Evolutionary conservation across 2,888 invertebrate species (phyloP), one percentile per base, ranked within the genome.

Genomic region (Spialia ferax): DNA sequence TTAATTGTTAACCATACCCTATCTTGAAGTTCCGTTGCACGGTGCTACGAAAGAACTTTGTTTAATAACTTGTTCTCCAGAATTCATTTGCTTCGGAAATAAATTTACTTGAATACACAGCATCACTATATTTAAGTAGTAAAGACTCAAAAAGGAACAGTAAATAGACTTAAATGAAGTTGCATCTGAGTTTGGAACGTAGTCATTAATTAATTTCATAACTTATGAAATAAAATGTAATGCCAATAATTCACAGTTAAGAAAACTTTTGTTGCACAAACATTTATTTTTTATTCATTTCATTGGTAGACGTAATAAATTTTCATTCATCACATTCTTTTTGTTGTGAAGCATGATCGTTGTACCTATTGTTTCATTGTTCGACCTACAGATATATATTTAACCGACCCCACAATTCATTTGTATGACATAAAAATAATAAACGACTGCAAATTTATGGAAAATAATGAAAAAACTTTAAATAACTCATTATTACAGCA

Each of bases 311-410:
- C 23, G 20, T 23, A 23, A 52, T 52, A 52, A 26, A 52, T 52
- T 23, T 23, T 23, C 23, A n/a, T 52, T 52, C 52, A 23, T 52
- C 26, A 52, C 23, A 23, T 52, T 52, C 23, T 52, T 52, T 52
- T 23, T 13, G 11, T 48, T 48, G 48, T 23, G 22, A 52, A 23
- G 52, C 10, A 22, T 52, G 52, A 52, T 52, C 11, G 8, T 52
- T 52, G 52, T 52, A n/a, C n/a, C n/a, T n/a, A 23, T 52, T 52
- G 52, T 52, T 52, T 52, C 52, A 52, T 52, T 52, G 23, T 52
- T 23, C 22, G 11, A 11, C 13, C 52, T 2, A 10, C 23, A 52
- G 23, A 52, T 52, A 52, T 52, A 52, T 23, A 52, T 23, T 52
- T n/a, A 52, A 52, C 13, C 7, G 52, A n/a, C n/a, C 13, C n/a